These are phyloP conservation scores for Catharus minimus DNA, from an alignment of 2,113 vertebrate genomes.

Conservation along the genomic window DNA sequence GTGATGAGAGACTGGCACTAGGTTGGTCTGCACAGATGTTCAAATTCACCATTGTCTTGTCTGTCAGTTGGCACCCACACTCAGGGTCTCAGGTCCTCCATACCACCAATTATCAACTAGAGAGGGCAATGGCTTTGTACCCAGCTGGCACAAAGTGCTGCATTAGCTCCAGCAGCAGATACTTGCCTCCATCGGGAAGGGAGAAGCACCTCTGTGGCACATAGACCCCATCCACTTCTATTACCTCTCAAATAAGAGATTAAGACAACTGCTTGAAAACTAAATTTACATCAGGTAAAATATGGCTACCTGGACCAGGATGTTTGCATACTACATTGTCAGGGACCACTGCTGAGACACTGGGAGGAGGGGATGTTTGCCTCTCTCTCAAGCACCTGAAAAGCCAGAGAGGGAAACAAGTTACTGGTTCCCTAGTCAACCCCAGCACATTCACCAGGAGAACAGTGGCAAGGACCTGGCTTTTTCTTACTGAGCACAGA, in stretches of 20 bases:
- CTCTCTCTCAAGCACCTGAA: background rate
- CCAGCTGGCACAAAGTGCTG: background rate
- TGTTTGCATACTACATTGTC: background rate
- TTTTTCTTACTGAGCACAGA: background rate
- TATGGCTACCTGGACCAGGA: background rate
- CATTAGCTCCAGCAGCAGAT: background rate
- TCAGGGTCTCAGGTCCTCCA: background rate
- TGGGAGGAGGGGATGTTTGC: background rate
- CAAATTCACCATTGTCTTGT: background rate
- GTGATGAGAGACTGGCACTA: background rate
- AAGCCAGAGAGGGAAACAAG: background rate
- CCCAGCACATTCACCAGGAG: background rate
- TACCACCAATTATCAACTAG: background rate
- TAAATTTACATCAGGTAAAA: background rate
- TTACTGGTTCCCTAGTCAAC: background rate
- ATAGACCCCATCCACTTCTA: background rate
- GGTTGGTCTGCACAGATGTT: background rate
- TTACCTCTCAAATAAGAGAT: background rate
- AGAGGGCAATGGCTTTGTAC: background rate
- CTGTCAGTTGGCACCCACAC: fast-evolving
- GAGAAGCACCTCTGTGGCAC: background rate
- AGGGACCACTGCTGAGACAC: background rate
- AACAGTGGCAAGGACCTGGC: background rate
- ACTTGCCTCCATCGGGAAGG: background rate
- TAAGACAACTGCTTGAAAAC: background rate